Evolutionary conservation across 2,888 invertebrate genomes (phyloP).

Genomic region (Elegia similella): DNA sequence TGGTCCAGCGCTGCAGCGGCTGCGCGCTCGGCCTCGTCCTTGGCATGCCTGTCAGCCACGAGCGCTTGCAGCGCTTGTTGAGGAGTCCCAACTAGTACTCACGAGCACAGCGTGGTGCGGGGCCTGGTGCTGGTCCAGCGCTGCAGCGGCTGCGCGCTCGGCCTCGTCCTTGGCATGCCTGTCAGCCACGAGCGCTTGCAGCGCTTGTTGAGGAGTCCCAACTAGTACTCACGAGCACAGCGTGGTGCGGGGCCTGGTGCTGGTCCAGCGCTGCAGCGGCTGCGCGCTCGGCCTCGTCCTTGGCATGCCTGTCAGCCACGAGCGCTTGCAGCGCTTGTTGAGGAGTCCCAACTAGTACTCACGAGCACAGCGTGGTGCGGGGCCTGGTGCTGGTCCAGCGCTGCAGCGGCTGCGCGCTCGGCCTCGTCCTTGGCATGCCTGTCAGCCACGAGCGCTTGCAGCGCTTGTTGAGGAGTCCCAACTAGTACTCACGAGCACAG

Average conservation of each 20-base stretch:
- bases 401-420: conserved; percentile 47
- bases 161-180: conserved; percentile 48
- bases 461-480: too few species aligned
- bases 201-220: too few species aligned
- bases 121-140: conserved; percentile 48
- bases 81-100: too few species aligned
- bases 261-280: conserved; percentile 49
- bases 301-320: conserved; percentile 47
- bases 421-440: conserved; percentile 48
- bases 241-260: conserved; percentile 54
- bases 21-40: conserved; percentile 46
- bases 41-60: conserved; percentile 47
- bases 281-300: conserved; percentile 46
- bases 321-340: conserved; percentile 52
- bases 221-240: conserved; percentile 45
- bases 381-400: conserved; percentile 48
- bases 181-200: conserved; percentile 52
- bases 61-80: conserved; percentile 52
- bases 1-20: conserved; percentile 49
- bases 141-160: conserved; percentile 47
- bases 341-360: too few species aligned
- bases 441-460: conserved; percentile 52
- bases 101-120: conserved; percentile 58
- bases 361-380: conserved; percentile 58
- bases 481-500: conserved; percentile 44